Evolutionary conservation across 2,888 invertebrate species (phyloP).

Genomic region (Sepiola atlantica): DNA sequence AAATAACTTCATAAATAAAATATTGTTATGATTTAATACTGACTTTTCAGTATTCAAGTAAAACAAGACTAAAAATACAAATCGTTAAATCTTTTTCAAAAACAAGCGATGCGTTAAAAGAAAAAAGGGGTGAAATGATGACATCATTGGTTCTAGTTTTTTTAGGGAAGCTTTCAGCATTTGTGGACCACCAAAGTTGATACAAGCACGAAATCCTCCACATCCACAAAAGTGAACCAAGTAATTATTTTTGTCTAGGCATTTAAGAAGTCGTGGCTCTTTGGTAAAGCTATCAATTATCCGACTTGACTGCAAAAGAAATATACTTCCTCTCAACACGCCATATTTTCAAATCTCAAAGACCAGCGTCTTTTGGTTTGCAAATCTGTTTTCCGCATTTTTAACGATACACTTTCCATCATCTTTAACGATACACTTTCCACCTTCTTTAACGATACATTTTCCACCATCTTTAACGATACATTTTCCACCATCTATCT

Average conservation of each 20-base stretch:
- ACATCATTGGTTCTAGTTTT: not conserved
- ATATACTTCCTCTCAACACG: not conserved
- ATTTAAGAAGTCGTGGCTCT: not conserved
- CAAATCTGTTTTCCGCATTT: not conserved
- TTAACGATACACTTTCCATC: no score
- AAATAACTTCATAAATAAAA: no score
- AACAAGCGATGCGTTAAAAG: not conserved
- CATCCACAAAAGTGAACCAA: not conserved
- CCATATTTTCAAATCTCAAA: not conserved
- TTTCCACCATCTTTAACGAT: no score
- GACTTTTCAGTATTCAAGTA: not conserved
- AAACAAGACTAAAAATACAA: no score
- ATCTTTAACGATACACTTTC: no score
- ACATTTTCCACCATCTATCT: no score
- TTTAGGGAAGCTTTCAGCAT: not conserved
- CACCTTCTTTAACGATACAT: no score
- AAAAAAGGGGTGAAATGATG: not conserved
- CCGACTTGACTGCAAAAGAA: not conserved
- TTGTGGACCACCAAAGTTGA: not conserved
- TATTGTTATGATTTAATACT: not conserved
- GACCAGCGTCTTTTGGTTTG: not conserved
- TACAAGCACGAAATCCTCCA: not conserved
- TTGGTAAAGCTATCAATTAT: not conserved
- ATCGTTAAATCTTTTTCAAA: not conserved
- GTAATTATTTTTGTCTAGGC: not conserved